Percentiles rank a stretch among this genome's conserved stretches.
Evolutionary conservation across 2,113 vertebrate species (phyloP).

Genomic region (Salvelinus namaycush): DNA sequence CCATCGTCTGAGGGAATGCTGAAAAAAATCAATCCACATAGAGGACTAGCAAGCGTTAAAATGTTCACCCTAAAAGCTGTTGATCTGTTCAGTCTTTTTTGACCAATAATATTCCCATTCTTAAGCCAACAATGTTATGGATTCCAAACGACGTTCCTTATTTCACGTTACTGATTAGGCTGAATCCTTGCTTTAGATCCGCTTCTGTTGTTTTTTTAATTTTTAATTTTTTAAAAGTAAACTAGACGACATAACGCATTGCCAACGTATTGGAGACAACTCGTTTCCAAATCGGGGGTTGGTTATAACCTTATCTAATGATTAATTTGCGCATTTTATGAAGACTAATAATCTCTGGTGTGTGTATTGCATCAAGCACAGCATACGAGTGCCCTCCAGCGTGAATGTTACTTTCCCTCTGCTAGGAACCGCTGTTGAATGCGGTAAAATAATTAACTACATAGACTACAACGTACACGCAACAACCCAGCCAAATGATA

Average conservation of each 20-base stretch:
- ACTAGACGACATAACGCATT: slow-evolving; percentile 67
- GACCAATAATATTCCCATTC: slow-evolving; percentile 52
- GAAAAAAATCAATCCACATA: slow-evolving; percentile 78
- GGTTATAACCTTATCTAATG: slow-evolving; percentile 68
- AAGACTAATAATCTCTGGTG: slow-evolving; percentile 14
- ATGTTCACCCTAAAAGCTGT: slow-evolving; percentile 72
- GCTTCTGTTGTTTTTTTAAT: background rate
- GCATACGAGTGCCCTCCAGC: slow-evolving; percentile 24
- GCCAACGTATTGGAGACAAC: slow-evolving; percentile 76
- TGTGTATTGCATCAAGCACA: slow-evolving; percentile 15
- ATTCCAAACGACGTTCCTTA: background rate
- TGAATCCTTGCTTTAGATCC: slow-evolving; percentile 18
- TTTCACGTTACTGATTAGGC: slow-evolving; percentile 4
- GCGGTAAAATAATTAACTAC: slow-evolving; percentile 70
- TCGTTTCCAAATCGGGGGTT: slow-evolving; percentile 72
- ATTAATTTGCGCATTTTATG: slow-evolving; percentile 66
- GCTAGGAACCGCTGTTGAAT: slow-evolving; percentile 73
- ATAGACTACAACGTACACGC: slow-evolving; percentile 47
- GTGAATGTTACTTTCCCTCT: slow-evolving; percentile 21
- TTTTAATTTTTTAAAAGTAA: slow-evolving; percentile 29
- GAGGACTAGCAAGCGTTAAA: slow-evolving; percentile 73
- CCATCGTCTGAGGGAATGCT: slow-evolving; percentile 87
- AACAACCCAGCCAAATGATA: slow-evolving; percentile 48
- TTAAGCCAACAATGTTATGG: background rate
- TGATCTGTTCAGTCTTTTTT: slow-evolving; percentile 57